Base-by-base conservation (phyloP, 2,797 vertebrate genomes). In the Tokudaia tokunoshimensis region DNA sequence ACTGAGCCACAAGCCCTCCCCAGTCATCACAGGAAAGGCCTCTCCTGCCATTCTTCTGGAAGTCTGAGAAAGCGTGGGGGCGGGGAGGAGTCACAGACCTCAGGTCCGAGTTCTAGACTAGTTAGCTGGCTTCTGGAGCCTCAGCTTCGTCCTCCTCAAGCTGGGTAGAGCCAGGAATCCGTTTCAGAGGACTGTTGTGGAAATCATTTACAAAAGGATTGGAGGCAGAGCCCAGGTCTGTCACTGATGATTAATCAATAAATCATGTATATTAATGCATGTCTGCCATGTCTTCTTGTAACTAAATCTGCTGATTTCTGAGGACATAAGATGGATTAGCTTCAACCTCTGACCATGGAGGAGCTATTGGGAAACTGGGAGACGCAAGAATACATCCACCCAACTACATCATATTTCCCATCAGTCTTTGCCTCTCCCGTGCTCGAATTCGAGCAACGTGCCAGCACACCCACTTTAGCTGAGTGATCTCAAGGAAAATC, bases 401-500 rank as follows among this genome's bases (percentile, higher is more conserved):
- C 34, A 57, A 20, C 6, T 20, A 12, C 44, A 24, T 24, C 3
- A 22, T 70, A 63, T n/a, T 79, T 79, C 17, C 19, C 63, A 26
- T 8, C 84, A 55, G 47, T 34, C 84, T 41, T 29, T n/a, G 63
- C 63, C 6, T 47, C 17, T 29, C 41, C 67, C 11, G 0, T 1
- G 63, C 63, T 52, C 15, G 0, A 9, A 50, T n/a, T 67, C n/a
- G 24, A 85, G 44, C 29, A 50, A 1, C 10, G 3, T 20, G 19
- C 29, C 65, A 67, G 31, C 44, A 50, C 19, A 52, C 19, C 19
- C 63, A n/a, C 47, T 67, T 86, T 29, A 31, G 47, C 41, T 65
- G 26, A 41, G 29, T 55, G 85, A 94, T 29, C 34, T 75, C 44
- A 31, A 63, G 29, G 50, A 79, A 97, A 94, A 55, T 34, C 59